Percentiles rank a stretch among this genome's conserved stretches.
These are phyloP conservation scores for Uria aalge DNA, from an alignment of 2,113 vertebrate species.

Conservation along the genomic window DNA sequence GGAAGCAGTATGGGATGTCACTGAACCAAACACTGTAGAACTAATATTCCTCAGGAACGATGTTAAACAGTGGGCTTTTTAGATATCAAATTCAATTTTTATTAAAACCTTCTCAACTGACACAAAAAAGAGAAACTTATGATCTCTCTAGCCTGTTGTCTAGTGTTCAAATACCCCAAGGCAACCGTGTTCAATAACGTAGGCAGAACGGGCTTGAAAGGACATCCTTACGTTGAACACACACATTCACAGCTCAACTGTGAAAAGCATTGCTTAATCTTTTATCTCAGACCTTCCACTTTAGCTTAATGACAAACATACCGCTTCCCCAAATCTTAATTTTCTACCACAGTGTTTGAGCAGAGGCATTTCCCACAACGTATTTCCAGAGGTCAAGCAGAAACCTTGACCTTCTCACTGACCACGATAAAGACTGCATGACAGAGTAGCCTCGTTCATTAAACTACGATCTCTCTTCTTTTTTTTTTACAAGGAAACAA, in stretches of 20 bases:
- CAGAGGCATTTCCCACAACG: accelerated
- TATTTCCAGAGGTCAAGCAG: neutral
- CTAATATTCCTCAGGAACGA: neutral
- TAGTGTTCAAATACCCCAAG: neutral
- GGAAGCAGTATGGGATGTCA: neutral
- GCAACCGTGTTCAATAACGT: neutral
- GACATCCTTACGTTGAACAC: neutral
- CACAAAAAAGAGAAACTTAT: neutral
- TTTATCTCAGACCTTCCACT: neutral
- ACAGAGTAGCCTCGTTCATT: neutral
- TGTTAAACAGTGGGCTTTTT: neutral
- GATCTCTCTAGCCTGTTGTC: neutral
- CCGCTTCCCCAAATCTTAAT: neutral
- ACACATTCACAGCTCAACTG: neutral
- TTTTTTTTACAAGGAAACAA: neutral
- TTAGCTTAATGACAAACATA: neutral
- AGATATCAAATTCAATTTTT: neutral
- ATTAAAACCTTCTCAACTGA: neutral
- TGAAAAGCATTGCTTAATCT: neutral
- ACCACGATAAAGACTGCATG: neutral
- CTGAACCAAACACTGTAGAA: neutral
- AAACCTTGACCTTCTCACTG: neutral
- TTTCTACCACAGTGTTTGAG: neutral
- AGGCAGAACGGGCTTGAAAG: neutral
- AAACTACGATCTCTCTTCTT: neutral